phyloP scores from a whole-genome alignment of 1,140 invertebrate species.

The Berghia stephanieae region DNA sequence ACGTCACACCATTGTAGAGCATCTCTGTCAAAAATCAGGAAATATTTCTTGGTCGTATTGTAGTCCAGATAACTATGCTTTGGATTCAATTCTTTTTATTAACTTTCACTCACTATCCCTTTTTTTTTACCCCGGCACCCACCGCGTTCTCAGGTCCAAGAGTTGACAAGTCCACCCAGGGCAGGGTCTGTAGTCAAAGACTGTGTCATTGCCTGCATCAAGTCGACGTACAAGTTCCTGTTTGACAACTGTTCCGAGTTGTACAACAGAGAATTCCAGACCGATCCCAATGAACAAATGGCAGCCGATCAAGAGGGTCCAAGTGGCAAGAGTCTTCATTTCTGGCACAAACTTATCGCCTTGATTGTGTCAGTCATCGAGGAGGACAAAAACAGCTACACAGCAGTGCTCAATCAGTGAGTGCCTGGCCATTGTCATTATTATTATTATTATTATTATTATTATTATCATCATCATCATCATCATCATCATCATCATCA shows the following conservation, averaged over 20 bases:
- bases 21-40: too few species aligned
- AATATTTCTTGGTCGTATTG: too few species aligned
- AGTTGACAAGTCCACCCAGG: slow-evolving; percentile 94
- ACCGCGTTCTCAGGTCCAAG: slow-evolving; percentile 87
- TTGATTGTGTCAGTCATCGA: slow-evolving; percentile 98
- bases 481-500: too few species aligned
- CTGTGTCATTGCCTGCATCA: slow-evolving; percentile 97
- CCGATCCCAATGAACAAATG: slow-evolving; percentile 61
- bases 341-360: slow-evolving; percentile 98
- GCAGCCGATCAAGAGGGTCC: slow-evolving; percentile 56
- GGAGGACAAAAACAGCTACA: slow-evolving; percentile 98
- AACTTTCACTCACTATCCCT: neutral
- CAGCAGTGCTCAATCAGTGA: slow-evolving; percentile 96
- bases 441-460: too few species aligned
- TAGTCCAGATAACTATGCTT: neutral
- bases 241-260: slow-evolving; percentile 98
- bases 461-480: too few species aligned
- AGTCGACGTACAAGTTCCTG: slow-evolving; percentile 97
- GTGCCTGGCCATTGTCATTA: too few species aligned
- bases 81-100: neutral
- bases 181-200: slow-evolving; percentile 99
- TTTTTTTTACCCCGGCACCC: too few species aligned
- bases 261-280: slow-evolving; percentile 91
- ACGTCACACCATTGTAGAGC: too few species aligned
- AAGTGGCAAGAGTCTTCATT: slow-evolving; percentile 80